These are phyloP conservation scores for Chromobotia macracanthus DNA, from an alignment of 2,797 vertebrate species.

Conservation along the genomic window DNA sequence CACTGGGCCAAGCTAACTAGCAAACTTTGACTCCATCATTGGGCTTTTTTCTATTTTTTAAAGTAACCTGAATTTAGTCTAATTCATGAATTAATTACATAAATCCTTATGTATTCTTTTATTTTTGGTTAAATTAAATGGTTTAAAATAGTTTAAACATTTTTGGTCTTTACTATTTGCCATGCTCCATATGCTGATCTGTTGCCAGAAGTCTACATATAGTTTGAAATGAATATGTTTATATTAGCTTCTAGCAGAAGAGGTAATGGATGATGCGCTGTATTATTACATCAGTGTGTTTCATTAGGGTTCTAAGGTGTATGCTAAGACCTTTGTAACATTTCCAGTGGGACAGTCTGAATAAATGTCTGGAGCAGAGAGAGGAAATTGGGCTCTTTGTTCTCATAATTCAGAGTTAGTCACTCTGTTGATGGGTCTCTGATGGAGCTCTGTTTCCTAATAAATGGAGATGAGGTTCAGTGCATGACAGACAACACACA, in stretches of 20 bases:
- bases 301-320: slow-evolving; percentile 52
- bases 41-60: no score
- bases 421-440: slow-evolving; percentile 17
- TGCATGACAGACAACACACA: slow-evolving; percentile 6
- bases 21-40: no score
- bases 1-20: no score
- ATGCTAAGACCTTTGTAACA: slow-evolving; percentile 57
- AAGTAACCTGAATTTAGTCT: no score
- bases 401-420: slow-evolving; percentile 31
- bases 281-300: slow-evolving; percentile 68
- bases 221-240: slow-evolving; percentile 10
- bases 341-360: slow-evolving; percentile 24
- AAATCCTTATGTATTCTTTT: no score
- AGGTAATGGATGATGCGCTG: slow-evolving; percentile 57
- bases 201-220: background rate
- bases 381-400: slow-evolving; percentile 9
- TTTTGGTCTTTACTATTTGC: background rate
- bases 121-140: no score
- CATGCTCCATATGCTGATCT: background rate
- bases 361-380: slow-evolving; percentile 18
- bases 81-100: no score
- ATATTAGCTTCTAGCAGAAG: slow-evolving; percentile 38
- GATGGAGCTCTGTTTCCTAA: slow-evolving; percentile 34
- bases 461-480: slow-evolving; percentile 25
- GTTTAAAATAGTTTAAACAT: no score